Percentiles rank a stretch among this genome's conserved stretches.
Evolutionary conservation across 2,797 vertebrate species (phyloP).

Genomic region (Natrix natrix): DNA sequence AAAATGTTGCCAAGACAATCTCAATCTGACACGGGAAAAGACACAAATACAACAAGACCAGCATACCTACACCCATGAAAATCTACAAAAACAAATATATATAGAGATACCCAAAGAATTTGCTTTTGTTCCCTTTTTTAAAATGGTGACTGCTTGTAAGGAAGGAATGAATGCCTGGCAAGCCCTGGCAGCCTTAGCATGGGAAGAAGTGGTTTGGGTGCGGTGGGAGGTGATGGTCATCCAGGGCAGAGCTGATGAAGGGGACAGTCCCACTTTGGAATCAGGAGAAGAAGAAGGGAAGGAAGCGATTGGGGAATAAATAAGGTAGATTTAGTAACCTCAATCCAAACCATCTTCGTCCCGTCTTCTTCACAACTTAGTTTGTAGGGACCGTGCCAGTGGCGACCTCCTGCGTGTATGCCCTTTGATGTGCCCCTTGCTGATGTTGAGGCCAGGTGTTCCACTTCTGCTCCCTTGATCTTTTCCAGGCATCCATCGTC

Average conservation of each 20-base stretch:
- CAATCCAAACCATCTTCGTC: background rate
- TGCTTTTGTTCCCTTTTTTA: background rate
- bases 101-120: background rate
- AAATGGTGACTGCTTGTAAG: no score
- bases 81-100: no score
- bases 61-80: no score
- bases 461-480: background rate
- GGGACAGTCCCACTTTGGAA: background rate
- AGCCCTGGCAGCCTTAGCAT: background rate
- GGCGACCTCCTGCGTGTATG: background rate
- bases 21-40: no score
- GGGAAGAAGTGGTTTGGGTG: background rate
- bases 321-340: background rate
- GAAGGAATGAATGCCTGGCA: no score
- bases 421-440: no score
- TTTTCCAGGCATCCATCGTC: constrained; percentile 76
- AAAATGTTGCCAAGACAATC: background rate
- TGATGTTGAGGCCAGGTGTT: background rate
- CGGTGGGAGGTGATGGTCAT: background rate
- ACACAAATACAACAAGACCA: no score
- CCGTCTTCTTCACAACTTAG: no score
- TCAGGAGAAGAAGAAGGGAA: background rate
- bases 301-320: background rate
- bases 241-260: background rate
- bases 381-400: background rate